Conservation (phyloP, 92 coral and sea anemone species). For the Epizoanthus rinbou region DNA sequence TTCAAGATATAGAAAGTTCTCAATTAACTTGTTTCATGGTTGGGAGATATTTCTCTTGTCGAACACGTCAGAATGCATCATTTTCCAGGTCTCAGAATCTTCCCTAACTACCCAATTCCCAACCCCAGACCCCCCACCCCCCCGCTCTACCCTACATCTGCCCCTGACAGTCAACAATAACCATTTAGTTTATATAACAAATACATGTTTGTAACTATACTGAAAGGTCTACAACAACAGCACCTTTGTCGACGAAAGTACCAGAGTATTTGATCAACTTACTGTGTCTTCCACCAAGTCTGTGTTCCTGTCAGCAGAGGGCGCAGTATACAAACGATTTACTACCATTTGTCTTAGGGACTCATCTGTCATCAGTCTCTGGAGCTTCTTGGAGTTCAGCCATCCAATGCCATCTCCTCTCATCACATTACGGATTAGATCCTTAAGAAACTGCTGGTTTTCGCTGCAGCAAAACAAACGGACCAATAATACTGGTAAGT, state of each 20-base stretch:
- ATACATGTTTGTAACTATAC: too few species aligned
- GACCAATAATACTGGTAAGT: not conserved
- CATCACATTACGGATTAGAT: conserved; percentile 75
- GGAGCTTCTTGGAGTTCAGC: conserved; percentile 81
- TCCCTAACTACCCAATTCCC: too few species aligned
- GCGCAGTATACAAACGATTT: conserved; percentile 78
- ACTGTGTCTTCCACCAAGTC: conserved; percentile 93
- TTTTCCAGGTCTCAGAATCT: too few species aligned
- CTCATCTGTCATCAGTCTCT: conserved; percentile 88
- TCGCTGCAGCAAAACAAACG: conserved; percentile 57
- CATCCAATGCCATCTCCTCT: conserved; percentile 96
- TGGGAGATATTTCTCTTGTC: too few species aligned
- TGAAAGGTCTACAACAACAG: too few species aligned
- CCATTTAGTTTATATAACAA: too few species aligned
- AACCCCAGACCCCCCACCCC: not conserved
- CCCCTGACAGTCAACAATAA: too few species aligned
- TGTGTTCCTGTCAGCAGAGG: conserved; percentile 81
- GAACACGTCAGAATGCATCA: too few species aligned
- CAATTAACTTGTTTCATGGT: too few species aligned
- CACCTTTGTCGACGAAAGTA: too few species aligned
- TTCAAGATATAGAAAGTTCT: too few species aligned
- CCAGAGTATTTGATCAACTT: conserved; percentile 6
- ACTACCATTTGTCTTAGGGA: conserved; percentile 80
- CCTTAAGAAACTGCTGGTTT: conserved; percentile 94
- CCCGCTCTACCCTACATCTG: too few species aligned